Conservation (phyloP, 2,113 vertebrate species). For the Dendropsophus ebraccatus region DNA sequence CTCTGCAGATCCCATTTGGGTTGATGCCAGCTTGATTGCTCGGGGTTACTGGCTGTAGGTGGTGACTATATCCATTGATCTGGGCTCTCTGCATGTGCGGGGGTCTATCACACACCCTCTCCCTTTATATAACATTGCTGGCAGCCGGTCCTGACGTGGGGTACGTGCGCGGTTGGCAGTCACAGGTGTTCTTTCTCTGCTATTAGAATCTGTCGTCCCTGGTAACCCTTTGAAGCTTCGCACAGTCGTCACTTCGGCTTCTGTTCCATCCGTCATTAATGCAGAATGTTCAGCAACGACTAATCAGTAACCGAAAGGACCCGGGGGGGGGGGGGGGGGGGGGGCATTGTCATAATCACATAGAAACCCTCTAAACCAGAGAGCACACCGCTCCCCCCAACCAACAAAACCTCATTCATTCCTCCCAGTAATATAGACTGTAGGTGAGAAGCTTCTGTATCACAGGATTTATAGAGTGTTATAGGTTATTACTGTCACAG, state of each 20-base stretch:
- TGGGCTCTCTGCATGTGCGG: too few relatives aligned
- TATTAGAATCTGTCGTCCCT: slow-evolving; percentile 25
- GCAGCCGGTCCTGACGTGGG: slow-evolving; percentile 7
- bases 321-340: too few relatives aligned
- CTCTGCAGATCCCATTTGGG: too few relatives aligned
- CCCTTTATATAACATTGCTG: not conserved
- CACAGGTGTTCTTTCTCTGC: slow-evolving; percentile 27
- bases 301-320: slow-evolving; percentile 33
- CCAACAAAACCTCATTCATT: not conserved
- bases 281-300: not conserved
- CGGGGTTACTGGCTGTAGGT: too few relatives aligned
- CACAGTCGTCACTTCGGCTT: not conserved
- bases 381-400: not conserved
- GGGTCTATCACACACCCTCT: too few relatives aligned
- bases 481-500: too few relatives aligned
- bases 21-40: too few relatives aligned
- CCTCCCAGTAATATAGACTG: not conserved
- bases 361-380: not conserved
- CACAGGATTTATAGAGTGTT: too few relatives aligned
- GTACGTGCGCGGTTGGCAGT: not conserved
- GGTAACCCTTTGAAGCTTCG: slow-evolving; percentile 15
- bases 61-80: too few relatives aligned
- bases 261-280: slow-evolving; percentile 5
- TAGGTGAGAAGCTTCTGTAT: too few relatives aligned
- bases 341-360: not conserved